Evolutionary conservation across 2,888 invertebrate species (phyloP), one percentile per base, ranked within the genome.

Genomic region (Drosophila austrosaltans): DNA sequence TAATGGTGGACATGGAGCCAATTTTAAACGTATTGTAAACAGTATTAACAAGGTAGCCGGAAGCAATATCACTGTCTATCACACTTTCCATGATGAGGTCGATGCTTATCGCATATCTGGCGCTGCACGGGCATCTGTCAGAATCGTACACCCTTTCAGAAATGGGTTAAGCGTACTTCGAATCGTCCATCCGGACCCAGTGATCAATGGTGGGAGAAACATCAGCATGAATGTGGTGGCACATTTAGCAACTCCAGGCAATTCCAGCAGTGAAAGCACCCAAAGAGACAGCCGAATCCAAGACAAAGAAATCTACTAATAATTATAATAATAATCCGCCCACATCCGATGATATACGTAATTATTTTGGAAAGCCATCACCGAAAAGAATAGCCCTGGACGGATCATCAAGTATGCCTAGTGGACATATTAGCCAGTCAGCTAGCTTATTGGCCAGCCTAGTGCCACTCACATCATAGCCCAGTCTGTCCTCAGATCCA

Each of bases 41-140:
- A 94, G 98, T 72, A 99, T 99, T 69, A 99, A 99, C 92, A 93
- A 93, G 73, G 94, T 94, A 75, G 96, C 98, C 3, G 98, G 98
- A 64, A 95, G 97, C 0, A 96, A 96, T 73, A 98, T 98, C 61
- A 96, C 96, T 22, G 97, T 99, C 58, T 99, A 98, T 91, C 99
- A 99, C 91, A 94, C 93, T 77, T 99, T 99, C 91, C 96, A 98
- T 92, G 97, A 98, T 91, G 99, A 99, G 94, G 99, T 99, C 7
- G 90, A 94, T 72, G 91, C 95, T 1, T 98, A 98, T 91, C 94
- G 96, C 91, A 99, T 92, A 97, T 97, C 95, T 99, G 99, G 99
- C 94, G 96, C 79, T 99, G 99, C 91, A 94, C 96, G 92, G 99
- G 99, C 0, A 95, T 96, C 0, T 99, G 99, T 91, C 96, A 95